These are phyloP conservation scores for Neofelis nebulosa DNA, from an alignment of 2,113 vertebrate genomes.

Conservation along the genomic window DNA sequence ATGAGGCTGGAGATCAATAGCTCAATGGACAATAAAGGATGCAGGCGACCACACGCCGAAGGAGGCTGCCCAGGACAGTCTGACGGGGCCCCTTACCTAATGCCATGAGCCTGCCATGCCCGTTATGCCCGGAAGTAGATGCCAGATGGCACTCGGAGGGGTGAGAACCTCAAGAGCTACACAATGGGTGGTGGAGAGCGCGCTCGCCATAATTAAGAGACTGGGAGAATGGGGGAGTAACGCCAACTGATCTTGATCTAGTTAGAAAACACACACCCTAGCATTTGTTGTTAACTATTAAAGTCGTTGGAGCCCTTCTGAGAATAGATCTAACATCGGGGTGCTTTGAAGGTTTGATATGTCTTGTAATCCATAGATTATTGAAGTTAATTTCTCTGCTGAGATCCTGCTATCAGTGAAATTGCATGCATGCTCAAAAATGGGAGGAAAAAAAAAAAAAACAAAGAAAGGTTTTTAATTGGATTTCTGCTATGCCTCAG, in stretches of 20 bases:
- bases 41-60: background rate
- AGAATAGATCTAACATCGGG: slow-evolving; percentile 82
- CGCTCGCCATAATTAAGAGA: slow-evolving; percentile 63
- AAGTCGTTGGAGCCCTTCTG: slow-evolving; percentile 82
- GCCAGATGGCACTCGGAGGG: background rate
- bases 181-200: slow-evolving; percentile 25
- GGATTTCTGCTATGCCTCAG: slow-evolving; percentile 78
- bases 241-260: slow-evolving; percentile 77
- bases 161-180: slow-evolving; percentile 5
- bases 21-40: slow-evolving; percentile 43
- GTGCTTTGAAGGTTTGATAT: slow-evolving; percentile 84
- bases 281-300: slow-evolving; percentile 84
- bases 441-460: background rate
- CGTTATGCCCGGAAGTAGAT: background rate
- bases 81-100: background rate
- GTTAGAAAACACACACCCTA: slow-evolving; percentile 77
- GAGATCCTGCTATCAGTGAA: slow-evolving; percentile 81
- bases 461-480: slow-evolving; percentile 80
- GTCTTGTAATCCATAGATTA: slow-evolving; percentile 88
- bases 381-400: slow-evolving; percentile 87
- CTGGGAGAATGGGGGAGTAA: slow-evolving; percentile 73
- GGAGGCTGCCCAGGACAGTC: background rate
- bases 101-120: background rate
- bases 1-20: slow-evolving; percentile 45
- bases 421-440: slow-evolving; percentile 74